Evolutionary conservation across 2,113 vertebrate species (phyloP).

Genomic region (Nothoprocta perdicaria): DNA sequence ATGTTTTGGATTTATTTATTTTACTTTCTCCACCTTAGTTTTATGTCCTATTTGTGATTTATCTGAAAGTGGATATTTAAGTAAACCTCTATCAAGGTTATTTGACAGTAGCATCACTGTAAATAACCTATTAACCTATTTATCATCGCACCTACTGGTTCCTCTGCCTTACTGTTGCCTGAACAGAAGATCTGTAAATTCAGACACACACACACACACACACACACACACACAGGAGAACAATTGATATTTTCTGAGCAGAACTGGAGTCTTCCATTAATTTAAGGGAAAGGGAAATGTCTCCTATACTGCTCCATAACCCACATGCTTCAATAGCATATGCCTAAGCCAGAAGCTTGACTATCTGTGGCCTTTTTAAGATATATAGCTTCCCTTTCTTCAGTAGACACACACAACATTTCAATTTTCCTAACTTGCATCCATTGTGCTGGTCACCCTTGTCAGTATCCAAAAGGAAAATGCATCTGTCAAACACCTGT

Average conservation of each 20-base stretch:
- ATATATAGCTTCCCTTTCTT: neutral
- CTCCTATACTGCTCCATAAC: neutral
- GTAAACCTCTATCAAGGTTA: neutral
- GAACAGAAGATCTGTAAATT: neutral
- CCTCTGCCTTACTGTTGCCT: neutral
- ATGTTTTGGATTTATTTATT: neutral
- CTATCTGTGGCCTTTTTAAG: neutral
- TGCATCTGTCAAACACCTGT: neutral
- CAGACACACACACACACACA: neutral
- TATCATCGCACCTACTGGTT: neutral
- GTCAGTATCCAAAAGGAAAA: neutral
- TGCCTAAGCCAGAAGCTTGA: neutral
- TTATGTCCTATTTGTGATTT: neutral
- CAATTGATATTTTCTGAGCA: neutral
- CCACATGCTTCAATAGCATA: neutral
- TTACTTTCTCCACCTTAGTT: neutral
- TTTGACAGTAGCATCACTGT: neutral
- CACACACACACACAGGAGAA: neutral
- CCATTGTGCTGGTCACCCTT: neutral
- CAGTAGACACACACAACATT: neutral
- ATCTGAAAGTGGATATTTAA: neutral
- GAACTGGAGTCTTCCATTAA: neutral
- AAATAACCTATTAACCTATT: neutral
- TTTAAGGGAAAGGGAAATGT: neutral
- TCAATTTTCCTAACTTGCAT: neutral